These are phyloP conservation scores for Ammodytes marinus DNA, from an alignment of 2,113 vertebrate genomes.

Conservation along the genomic window DNA sequence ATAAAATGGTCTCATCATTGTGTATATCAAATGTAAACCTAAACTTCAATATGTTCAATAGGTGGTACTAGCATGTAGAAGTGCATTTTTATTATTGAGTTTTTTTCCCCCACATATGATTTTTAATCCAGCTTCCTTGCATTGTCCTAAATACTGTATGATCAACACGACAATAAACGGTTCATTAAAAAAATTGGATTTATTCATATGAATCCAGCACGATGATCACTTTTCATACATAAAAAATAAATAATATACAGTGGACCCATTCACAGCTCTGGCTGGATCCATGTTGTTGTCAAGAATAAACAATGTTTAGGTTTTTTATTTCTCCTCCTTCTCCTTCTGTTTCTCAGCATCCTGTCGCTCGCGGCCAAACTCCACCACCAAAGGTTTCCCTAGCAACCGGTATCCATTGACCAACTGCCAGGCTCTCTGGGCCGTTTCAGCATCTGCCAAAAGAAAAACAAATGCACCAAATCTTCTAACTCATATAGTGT, in stretches of 20 bases:
- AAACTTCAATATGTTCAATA: no score
- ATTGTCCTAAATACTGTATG: background rate
- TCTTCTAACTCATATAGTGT: background rate
- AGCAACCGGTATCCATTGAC: slow-evolving; percentile 90
- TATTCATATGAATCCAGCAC: background rate
- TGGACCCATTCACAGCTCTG: background rate
- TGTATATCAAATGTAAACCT: no score
- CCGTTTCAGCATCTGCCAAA: slow-evolving; percentile 82
- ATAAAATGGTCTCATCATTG: no score
- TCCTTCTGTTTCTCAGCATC: slow-evolving; percentile 58
- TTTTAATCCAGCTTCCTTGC: background rate
- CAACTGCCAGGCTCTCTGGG: slow-evolving; percentile 86
- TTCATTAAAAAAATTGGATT: background rate
- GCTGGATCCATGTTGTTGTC: background rate
- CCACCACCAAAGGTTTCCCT: slow-evolving; percentile 92
- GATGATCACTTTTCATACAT: background rate
- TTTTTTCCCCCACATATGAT: background rate
- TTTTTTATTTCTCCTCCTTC: slow-evolving; percentile 14
- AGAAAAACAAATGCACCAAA: slow-evolving; percentile 32
- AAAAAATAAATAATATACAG: background rate
- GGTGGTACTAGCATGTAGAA: no score
- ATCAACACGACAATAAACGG: background rate
- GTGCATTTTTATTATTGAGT: background rate
- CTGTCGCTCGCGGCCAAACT: slow-evolving; percentile 88
- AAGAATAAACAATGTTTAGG: background rate